phyloP scores from a whole-genome alignment of 64 coral and sea anemone genomes.

The Catalaphyllia jardinei region DNA sequence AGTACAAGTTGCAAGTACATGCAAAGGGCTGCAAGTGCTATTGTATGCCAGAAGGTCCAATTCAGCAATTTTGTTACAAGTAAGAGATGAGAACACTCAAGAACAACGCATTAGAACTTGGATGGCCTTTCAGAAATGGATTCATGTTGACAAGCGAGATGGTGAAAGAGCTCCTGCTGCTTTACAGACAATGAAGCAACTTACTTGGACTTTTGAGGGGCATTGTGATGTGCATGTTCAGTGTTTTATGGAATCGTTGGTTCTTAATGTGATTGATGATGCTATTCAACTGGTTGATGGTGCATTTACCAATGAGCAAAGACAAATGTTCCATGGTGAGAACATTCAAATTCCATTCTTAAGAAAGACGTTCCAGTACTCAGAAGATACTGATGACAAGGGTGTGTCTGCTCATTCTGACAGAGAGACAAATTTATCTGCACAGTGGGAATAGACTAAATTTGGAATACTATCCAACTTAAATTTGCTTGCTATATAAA shows the following conservation, averaged over 20 bases:
- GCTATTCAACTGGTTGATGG: slow-evolving; percentile 76
- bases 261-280: slow-evolving; percentile 65
- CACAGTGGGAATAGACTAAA: neutral
- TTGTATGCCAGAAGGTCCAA: slow-evolving; percentile 58
- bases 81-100: slow-evolving; percentile 62
- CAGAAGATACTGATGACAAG: neutral
- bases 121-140: slow-evolving; percentile 46
- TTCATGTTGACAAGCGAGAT: neutral
- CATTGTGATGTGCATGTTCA: slow-evolving; percentile 54
- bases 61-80: slow-evolving; percentile 65
- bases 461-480: neutral
- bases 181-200: slow-evolving; percentile 36
- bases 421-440: neutral
- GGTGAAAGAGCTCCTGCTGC: neutral
- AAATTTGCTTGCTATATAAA: no score
- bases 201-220: slow-evolving; percentile 47
- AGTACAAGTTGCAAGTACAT: slow-evolving; percentile 52
- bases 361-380: neutral
- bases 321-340: slow-evolving; percentile 23
- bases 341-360: slow-evolving; percentile 71
- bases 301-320: slow-evolving; percentile 6
- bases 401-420: neutral
- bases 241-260: slow-evolving; percentile 66
- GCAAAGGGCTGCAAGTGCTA: slow-evolving; percentile 43
- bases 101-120: slow-evolving; percentile 20